Evolutionary conservation across 2,797 vertebrate genomes (phyloP), one percentile per base, ranked within the genome.

Genomic region (Alauda arvensis): DNA sequence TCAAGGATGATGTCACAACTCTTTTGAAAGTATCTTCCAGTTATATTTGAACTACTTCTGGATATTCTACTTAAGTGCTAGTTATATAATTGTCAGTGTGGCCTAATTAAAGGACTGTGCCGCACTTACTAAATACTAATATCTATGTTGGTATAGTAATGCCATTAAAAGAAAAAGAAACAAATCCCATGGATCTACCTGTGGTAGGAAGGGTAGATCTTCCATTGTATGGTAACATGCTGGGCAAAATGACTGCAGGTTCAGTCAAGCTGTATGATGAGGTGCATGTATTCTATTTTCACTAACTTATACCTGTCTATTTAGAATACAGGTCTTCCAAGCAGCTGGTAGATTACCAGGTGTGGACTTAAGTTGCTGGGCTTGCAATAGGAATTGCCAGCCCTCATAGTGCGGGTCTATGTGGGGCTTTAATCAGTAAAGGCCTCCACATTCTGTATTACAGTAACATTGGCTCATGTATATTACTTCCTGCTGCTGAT

Each of bases 401-500:
- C 94, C 97, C 95, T 96, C 92, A 79, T 92, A 92, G 96, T 97
- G 97, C 96, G 96, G 97, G 97, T 98, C 96, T 94, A 15, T 60
- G 96, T 97, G 97, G 97, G 96, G 96, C 96, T 96, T 96, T 95
- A 83, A 90, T 95, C 96, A 86, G 91, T 92, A 95, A 96, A 96
- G 92, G 96, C 84, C 97, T 98, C 97, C 97, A 97, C 97, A 72
- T 92, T 97, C 96, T 96, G 93, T 98, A 96, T 96, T 96, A 97
- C 96, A 94, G 95, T 97, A 96, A 96, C 96, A 96, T 97, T 96
- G 97, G 97, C 98, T 99, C 98, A 98, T 98, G 97, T 97, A 95
- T 97, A 97, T 96, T 96, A 97, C 97, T 98, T 97, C 97, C 98
- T 98, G 98, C 98, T 99, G 98, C 98, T 99, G 98, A 98, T 97